These are phyloP conservation scores for Cochlearius cochlearius DNA, from an alignment of 2,113 vertebrate genomes.

Conservation along the genomic window DNA sequence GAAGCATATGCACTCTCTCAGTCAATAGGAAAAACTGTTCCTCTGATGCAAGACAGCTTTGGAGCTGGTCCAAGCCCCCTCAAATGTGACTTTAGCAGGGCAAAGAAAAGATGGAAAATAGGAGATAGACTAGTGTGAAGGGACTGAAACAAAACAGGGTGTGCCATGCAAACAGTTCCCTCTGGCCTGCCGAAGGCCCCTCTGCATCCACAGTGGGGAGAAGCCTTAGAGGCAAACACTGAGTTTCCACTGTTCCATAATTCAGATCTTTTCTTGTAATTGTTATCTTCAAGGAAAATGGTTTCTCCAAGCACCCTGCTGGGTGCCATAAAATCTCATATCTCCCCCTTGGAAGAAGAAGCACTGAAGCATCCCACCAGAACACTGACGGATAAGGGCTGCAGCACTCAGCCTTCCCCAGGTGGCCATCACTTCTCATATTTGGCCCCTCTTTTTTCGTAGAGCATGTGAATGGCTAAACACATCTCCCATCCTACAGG, in stretches of 20 bases:
- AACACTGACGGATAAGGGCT: fast-evolving
- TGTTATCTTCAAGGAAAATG: background rate
- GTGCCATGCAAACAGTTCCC: background rate
- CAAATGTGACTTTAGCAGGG: background rate
- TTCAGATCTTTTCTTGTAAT: background rate
- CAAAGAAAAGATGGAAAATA: background rate
- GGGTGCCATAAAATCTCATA: background rate
- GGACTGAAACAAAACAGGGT: background rate
- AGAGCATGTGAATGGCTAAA: background rate
- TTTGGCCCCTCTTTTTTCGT: fast-evolving
- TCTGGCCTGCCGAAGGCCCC: background rate
- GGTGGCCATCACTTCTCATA: background rate
- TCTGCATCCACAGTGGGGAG: background rate
- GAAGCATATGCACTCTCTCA: background rate
- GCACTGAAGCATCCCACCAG: background rate
- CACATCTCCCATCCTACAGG: background rate
- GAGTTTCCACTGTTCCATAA: background rate
- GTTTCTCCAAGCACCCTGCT: background rate
- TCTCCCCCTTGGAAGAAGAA: background rate
- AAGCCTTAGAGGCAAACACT: background rate
- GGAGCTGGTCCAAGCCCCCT: background rate
- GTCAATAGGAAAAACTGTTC: background rate
- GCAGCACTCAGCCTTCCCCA: background rate
- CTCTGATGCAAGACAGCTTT: background rate
- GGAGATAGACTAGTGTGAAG: background rate